phyloP scores from a whole-genome alignment of 2,113 vertebrate genomes.

The Hepsetus odoe region DNA sequence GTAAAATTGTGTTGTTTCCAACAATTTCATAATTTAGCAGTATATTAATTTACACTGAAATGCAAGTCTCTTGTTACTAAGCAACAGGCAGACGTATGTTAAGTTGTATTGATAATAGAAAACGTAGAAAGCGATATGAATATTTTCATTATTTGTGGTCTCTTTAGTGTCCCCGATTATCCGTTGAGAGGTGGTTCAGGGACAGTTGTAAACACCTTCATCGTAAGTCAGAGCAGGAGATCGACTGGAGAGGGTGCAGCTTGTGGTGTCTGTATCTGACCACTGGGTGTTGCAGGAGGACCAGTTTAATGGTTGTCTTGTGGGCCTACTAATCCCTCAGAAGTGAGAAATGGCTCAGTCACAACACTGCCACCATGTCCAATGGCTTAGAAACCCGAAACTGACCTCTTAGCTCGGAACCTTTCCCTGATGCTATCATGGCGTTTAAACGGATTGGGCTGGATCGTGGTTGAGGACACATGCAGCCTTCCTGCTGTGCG shows the following conservation, averaged over 20 bases:
- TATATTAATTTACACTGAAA: no score
- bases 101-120: no score
- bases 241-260: not conserved
- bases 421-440: slow-evolving; percentile 59
- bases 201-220: not conserved
- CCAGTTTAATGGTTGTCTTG: slow-evolving; percentile 1
- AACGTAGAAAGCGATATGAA: no score
- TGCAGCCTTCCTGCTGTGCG: not conserved
- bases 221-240: slow-evolving; percentile 13
- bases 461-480: not conserved
- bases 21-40: no score
- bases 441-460: slow-evolving; percentile 55
- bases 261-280: slow-evolving; percentile 56
- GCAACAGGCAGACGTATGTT: no score
- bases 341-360: slow-evolving; percentile 28
- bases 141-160: no score
- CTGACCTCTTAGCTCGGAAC: slow-evolving; percentile 1
- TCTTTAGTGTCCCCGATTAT: not conserved
- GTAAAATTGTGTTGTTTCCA: no score
- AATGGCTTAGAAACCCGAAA: slow-evolving; percentile 16
- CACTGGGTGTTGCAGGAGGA: slow-evolving; percentile 65
- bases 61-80: no score
- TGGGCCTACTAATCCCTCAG: slow-evolving; percentile 20
- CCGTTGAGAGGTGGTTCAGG: no score
- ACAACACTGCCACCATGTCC: slow-evolving; percentile 36